Percentiles rank a stretch among this genome's conserved stretches.
These are phyloP conservation scores for Dicentrarchus labrax DNA, from an alignment of 2,113 vertebrate species.

Conservation along the genomic window DNA sequence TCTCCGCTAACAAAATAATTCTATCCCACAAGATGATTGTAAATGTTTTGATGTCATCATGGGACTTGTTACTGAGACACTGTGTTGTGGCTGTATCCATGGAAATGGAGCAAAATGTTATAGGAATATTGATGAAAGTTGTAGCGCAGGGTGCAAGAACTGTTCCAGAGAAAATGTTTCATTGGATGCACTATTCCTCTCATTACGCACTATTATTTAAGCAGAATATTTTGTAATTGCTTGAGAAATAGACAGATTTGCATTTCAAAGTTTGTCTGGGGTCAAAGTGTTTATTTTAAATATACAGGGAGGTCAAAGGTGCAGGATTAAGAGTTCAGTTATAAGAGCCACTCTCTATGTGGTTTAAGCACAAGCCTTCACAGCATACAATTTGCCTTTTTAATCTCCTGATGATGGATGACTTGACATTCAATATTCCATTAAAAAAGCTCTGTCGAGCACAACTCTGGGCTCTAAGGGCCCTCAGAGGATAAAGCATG, in stretches of 20 bases:
- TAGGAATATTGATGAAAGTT: not conserved
- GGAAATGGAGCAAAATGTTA: conserved; percentile 17
- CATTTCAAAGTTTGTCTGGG: conserved; percentile 5
- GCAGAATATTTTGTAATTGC: not conserved
- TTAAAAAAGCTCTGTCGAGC: conserved; percentile 38
- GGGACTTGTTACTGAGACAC: not conserved
- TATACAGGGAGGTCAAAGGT: conserved; percentile 57
- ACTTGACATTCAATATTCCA: conserved; percentile 62
- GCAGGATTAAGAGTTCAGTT: conserved; percentile 45
- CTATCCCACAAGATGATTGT: conserved; percentile 24
- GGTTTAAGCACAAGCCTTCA: conserved; percentile 45
- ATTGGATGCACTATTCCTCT: not conserved
- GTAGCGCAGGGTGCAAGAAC: not conserved
- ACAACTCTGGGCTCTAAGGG: not conserved
- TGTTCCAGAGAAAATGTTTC: not conserved
- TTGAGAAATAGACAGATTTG: conserved; percentile 16
- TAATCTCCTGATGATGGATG: conserved; percentile 70
- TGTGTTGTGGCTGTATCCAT: conserved; percentile 61
- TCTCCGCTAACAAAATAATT: conserved; percentile 51
- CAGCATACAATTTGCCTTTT: conserved; percentile 48
- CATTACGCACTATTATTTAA: conserved; percentile 2
- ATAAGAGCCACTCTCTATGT: conserved; percentile 26
- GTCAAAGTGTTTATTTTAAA: conserved; percentile 28
- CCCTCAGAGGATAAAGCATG: conserved; percentile 23
- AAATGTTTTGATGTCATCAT: conserved; percentile 37